Conservation (phyloP, 2,888 invertebrate genomes). For the Germaria angustata region DNA sequence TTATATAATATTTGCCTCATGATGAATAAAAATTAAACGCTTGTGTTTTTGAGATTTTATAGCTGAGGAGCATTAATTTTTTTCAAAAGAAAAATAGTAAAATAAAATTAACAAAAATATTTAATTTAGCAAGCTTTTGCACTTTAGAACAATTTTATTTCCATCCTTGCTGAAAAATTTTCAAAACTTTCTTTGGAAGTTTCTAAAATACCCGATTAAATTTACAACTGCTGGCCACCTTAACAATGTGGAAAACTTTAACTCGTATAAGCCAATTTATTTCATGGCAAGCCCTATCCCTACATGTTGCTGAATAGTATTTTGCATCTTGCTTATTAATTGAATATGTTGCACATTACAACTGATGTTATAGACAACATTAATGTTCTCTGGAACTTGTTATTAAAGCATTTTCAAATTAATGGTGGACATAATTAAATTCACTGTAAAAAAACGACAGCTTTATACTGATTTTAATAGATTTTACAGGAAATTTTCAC, state of each 20-base stretch:
- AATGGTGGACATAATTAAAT: background rate
- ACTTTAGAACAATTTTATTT: too few species aligned
- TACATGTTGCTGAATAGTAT: background rate
- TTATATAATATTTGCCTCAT: too few species aligned
- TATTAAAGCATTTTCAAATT: background rate
- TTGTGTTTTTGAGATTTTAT: too few species aligned
- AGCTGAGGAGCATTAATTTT: too few species aligned
- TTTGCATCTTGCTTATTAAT: background rate
- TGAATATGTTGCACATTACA: background rate
- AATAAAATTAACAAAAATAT: too few species aligned
- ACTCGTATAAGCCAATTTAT: background rate
- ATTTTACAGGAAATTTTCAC: background rate
- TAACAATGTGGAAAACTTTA: background rate
- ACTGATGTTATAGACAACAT: background rate
- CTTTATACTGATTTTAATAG: background rate
- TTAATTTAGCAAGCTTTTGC: too few species aligned
- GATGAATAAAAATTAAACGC: too few species aligned
- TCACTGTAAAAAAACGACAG: background rate
- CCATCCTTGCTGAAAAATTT: too few species aligned
- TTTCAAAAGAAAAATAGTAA: too few species aligned
- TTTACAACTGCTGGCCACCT: slow-evolving; percentile 15
- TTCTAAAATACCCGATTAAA: too few species aligned
- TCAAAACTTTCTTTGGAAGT: too few species aligned
- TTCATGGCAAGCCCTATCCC: background rate
- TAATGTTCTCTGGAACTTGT: background rate